Percentiles rank a stretch among this genome's conserved stretches.
Evolutionary conservation across 2,113 vertebrate species (phyloP).

Genomic region (Parus major): DNA sequence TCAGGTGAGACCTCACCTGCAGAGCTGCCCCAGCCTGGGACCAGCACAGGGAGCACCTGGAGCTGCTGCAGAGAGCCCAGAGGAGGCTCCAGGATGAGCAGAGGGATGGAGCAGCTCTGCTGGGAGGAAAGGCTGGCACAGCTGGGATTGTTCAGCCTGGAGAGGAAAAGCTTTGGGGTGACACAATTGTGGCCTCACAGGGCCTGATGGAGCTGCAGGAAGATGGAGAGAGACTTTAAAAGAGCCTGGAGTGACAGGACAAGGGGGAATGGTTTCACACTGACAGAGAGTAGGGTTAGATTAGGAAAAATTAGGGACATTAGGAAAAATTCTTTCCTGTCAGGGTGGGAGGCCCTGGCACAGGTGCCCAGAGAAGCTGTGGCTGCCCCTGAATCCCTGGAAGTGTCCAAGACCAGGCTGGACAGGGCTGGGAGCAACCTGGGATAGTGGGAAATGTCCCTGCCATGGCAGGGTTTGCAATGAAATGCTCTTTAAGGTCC

Average conservation of each 20-base stretch:
- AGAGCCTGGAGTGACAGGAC: not conserved
- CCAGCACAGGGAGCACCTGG: not conserved
- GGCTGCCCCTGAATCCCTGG: not conserved
- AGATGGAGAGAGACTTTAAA: too few relatives aligned
- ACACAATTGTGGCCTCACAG: fast-evolving
- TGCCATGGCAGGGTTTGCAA: not conserved
- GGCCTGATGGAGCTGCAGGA: fast-evolving
- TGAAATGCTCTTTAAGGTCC: too few relatives aligned
- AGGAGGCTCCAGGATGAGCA: not conserved
- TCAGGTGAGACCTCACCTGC: not conserved
- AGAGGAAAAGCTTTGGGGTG: not conserved
- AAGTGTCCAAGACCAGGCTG: fast-evolving
- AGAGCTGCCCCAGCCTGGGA: not conserved
- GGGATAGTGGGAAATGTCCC: not conserved
- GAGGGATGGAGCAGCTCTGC: not conserved
- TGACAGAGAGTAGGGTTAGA: fast-evolving
- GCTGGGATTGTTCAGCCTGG: not conserved
- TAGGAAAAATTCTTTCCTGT: fast-evolving
- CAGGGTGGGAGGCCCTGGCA: not conserved
- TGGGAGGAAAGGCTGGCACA: not conserved
- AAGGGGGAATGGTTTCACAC: fast-evolving
- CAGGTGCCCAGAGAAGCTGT: not conserved
- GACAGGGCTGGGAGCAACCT: fast-evolving
- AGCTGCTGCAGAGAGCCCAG: not conserved
- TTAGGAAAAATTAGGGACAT: not conserved